Evolutionary conservation across 2,113 vertebrate genomes (phyloP), one percentile per base, ranked within the genome.

Genomic region (Ibidorhyncha struthersii): DNA sequence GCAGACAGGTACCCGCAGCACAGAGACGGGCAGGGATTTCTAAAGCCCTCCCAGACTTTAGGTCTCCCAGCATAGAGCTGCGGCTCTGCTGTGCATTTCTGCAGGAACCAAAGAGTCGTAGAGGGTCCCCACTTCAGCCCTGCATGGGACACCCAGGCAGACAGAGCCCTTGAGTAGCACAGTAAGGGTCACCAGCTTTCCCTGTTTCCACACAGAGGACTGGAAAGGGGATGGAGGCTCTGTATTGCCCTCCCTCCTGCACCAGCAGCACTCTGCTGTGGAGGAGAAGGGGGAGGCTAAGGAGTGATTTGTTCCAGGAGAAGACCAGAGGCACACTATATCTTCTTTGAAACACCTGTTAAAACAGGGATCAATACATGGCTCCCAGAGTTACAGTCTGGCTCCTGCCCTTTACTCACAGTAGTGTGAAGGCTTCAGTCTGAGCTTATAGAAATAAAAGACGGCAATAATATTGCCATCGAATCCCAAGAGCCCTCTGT

Each of bases 311-410:
- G 86, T 94, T 61, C 61, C 45, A 29, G 56, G 38, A 84, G 40
- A 84, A 89, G 59, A 74, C 10, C 41, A 72, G 30, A 67, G 52
- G 25, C 52, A 72, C 34, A 13, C n/a, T 95, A 26, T 61, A 71
- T 86, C 86, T 93, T 90, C 82, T 38, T 71, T 79, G 72, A 89
- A 92, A 92, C 86, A 93, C 49, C 77, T 92, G 73, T 79, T 95
- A 85, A 96, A 97, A 80, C 66, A 90, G 45, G 56, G 43, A 95
- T 93, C 81, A 89, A 79, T 93, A 78, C 22, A 40, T n/a, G 27
- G 53, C 65, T 91, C 30, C 80, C 65, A 74, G 69, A 86, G 47
- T 96, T 95, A 82, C 89, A 93, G 70, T 63, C 76, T 91, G 49
- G 56, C 58, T 95, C 77, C 77, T 93, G 82, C 72, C 80, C 88